Conservation (phyloP, 2,113 vertebrate genomes). For the Etheostoma spectabile region DNA sequence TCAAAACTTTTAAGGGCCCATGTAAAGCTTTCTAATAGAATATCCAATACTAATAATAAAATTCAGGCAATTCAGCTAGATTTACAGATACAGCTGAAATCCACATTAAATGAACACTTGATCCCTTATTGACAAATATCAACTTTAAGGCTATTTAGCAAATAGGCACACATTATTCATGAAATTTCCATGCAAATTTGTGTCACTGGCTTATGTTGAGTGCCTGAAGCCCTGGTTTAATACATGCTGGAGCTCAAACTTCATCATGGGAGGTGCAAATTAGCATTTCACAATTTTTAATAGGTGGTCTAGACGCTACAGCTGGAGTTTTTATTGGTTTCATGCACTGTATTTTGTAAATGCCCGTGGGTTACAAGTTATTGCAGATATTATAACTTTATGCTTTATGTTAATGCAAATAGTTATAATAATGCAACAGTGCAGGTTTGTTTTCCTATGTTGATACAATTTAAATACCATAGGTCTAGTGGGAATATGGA, state of each 20-base stretch:
- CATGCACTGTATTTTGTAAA: background rate
- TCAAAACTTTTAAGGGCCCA: conserved; percentile 59
- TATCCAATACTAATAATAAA: conserved; percentile 55
- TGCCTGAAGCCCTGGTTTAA: conserved; percentile 45
- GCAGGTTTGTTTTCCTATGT: conserved; percentile 5
- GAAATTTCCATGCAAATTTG: conserved; percentile 67
- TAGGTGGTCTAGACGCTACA: background rate
- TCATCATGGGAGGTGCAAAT: conserved; percentile 29
- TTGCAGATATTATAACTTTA: background rate
- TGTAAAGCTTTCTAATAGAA: conserved; percentile 60
- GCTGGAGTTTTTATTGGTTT: background rate
- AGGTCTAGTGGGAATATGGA: conserved; percentile 30
- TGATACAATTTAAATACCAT: conserved; percentile 25
- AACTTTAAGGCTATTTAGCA: conserved; percentile 55
- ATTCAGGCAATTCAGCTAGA: background rate
- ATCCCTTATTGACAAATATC: conserved; percentile 36
- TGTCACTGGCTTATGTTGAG: conserved; percentile 12
- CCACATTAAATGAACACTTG: conserved; percentile 44
- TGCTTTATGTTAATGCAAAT: background rate
- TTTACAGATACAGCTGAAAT: conserved; percentile 50
- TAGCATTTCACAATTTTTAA: conserved; percentile 37
- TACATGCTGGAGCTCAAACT: conserved; percentile 31
- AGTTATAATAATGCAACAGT: conserved; percentile 9
- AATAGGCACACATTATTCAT: conserved; percentile 63
- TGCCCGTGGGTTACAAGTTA: background rate